Evolutionary conservation across 2,888 invertebrate species (phyloP).

Genomic region (Folsomia manolachei): DNA sequence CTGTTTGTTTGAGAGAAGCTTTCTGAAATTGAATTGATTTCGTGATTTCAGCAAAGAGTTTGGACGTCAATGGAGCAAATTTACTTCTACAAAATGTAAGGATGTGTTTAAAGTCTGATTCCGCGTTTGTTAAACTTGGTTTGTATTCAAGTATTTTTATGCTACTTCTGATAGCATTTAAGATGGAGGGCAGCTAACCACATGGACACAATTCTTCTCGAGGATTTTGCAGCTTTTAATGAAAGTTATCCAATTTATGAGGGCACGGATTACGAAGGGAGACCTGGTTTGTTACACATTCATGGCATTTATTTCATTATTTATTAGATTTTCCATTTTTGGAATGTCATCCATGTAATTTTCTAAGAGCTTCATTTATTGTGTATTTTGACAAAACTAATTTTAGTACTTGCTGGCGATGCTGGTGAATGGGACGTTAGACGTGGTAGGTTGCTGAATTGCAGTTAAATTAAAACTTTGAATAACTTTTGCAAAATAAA

Average conservation of each 20-base stretch:
- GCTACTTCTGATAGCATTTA: constrained; percentile 10
- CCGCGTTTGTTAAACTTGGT: not conserved
- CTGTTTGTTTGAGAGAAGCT: too few relatives aligned
- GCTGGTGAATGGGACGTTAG: constrained; percentile 16
- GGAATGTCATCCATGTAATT: too few relatives aligned
- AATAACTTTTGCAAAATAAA: not conserved
- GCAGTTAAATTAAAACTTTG: not conserved
- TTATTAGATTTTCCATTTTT: not conserved
- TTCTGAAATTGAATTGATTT: too few relatives aligned
- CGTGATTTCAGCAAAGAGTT: constrained; percentile 16
- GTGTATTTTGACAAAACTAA: too few relatives aligned
- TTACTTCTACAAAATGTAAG: constrained; percentile 10
- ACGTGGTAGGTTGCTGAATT: not conserved
- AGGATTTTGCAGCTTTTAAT: constrained; percentile 10
- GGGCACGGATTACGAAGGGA: constrained; percentile 12
- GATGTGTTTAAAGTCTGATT: too few relatives aligned
- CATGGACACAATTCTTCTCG: constrained; percentile 7
- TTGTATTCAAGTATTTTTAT: not conserved
- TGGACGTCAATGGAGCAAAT: constrained; percentile 11
- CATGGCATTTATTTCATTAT: too few relatives aligned
- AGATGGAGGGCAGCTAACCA: constrained; percentile 11
- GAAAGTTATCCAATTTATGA: constrained; percentile 19
- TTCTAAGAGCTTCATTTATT: too few relatives aligned
- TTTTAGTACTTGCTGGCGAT: constrained; percentile 16
- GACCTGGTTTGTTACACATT: constrained; percentile 5